Base-by-base conservation (phyloP, 2,888 invertebrate species). In the Erannis defoliaria region DNA sequence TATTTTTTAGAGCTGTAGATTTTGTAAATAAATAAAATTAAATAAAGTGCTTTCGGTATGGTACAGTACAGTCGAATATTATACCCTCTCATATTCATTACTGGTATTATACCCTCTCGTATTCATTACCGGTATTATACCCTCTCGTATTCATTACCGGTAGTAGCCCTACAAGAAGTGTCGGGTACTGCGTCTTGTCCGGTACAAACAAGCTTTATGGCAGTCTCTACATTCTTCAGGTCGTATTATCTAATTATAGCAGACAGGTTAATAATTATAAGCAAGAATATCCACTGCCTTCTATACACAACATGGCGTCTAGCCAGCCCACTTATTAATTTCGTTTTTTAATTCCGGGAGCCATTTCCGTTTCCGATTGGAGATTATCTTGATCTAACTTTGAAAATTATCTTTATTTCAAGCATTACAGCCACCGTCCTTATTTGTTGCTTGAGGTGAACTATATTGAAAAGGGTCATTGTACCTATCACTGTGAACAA, bases 211-310 rank as follows among this genome's bases (percentile, higher is more conserved):
- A 55, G 55, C 51, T 42, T 60, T 54, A 60, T 60, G 33, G 49
- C 49, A 29, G 60, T 59, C 46, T 38, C 53, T 33, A 37, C 60
- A 49, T 60, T 55, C 60, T 60, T 60, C 43, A 48, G 42, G 49
- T 55, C 60, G 49, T 50, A 62, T 55, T 48, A 56, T 62, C 62
- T 62, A 51, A 62, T 62, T 53, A 56, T 56, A 53, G 53, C 33
- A 8, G 51, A 53, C 55, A 56, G 56, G 56, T 56, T 57, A 56
- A 57, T 62, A 62, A 56, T 62, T 42, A 56, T 55, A 51, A 42
- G 46, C 51, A 49, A 37, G 42, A 53, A 51, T 62, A 62, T 23
- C 51, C 50, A 14, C 12, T 42, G 50, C 29, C 40, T 51, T 35
- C 46, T 46, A 58, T 29, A 29, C 45, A 6, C n/a, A 35, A 31